A percentile compares a stretch with the other conserved stretches of the same genome.
These are phyloP conservation scores for Drosophila ercepeae DNA, from an alignment of 1,140 invertebrate species.

Conservation along the genomic window DNA sequence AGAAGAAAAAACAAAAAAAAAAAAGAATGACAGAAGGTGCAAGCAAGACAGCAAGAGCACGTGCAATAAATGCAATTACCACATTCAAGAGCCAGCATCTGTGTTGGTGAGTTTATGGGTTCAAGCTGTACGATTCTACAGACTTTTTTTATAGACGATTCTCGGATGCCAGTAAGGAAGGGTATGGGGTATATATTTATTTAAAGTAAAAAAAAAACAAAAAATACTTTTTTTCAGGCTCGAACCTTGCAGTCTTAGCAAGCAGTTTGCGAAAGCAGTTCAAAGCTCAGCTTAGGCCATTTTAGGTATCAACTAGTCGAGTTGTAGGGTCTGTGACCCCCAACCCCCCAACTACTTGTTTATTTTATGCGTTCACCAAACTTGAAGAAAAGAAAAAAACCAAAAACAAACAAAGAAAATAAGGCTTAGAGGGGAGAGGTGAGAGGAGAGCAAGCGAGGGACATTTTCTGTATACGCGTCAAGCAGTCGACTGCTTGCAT, in stretches of 20 bases:
- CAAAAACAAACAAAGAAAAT: slow-evolving; percentile 13
- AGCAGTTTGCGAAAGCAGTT: neutral
- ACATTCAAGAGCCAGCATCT: slow-evolving; percentile 57
- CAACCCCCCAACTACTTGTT: slow-evolving; percentile 28
- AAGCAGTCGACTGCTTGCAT: slow-evolving; percentile 33
- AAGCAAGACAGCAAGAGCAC: slow-evolving; percentile 52
- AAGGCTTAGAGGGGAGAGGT: slow-evolving; percentile 22
- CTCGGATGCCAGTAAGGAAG: slow-evolving; percentile 24
- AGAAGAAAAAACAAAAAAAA: neutral
- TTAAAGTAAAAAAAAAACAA: neutral
- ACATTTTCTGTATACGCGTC: slow-evolving; percentile 71
- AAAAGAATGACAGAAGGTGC: slow-evolving; percentile 7
- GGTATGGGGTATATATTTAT: slow-evolving; percentile 5
- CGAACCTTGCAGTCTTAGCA: neutral
- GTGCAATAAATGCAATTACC: slow-evolving; percentile 79
- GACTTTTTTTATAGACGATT: slow-evolving; percentile 48
- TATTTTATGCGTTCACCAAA: slow-evolving; percentile 73
- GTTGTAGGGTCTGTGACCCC: slow-evolving; percentile 6
- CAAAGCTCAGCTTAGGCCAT: neutral
- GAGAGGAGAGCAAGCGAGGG: slow-evolving; percentile 39
- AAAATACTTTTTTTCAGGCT: too few species aligned
- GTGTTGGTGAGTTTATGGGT: slow-evolving; percentile 34
- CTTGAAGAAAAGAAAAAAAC: slow-evolving; percentile 49
- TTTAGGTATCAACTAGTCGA: slow-evolving; percentile 30
- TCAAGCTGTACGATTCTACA: slow-evolving; percentile 64